Base-by-base conservation (phyloP, 2,888 invertebrate species). In the Agrenia bidenticulata region DNA sequence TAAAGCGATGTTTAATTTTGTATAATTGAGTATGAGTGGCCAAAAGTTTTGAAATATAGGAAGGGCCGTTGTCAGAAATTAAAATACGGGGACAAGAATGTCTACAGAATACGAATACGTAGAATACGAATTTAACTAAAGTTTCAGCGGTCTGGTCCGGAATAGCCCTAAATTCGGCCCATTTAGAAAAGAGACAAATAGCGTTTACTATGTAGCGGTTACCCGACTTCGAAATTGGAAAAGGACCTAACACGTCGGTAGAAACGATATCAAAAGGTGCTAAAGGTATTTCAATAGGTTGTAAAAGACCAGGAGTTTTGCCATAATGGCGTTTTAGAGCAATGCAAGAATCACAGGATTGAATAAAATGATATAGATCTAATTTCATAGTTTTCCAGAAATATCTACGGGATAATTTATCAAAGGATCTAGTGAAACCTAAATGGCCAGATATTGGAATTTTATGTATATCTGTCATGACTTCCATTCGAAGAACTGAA, bases 61-160 rank as follows among this genome's bases (percentile, higher is more conserved):
- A 61, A 1, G 63, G 54, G 1, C 75, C 77, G 23, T 72, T 67
- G 61, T 79, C 78, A 0, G 74, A 64, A 1, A 77, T 57, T 2
- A 79, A 27, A 26, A 64, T 54, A 0, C 50, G 49, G 7, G 75
- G 76, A 7, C 59, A 50, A 1, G 77, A 77, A 65, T 70, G 71
- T 17, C 66, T 63, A 4, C 65, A 58, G 7, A 77, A 63, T 7
- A 77, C 42, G 5, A 73, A 27, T 7, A 64, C 63, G 2, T 70
- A 42, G 11, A 78, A 55, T n/a, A n/a, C n/a, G 2, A 77, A 71
- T 32, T 11, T 4, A 11, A 11, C 32, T 4, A 32, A 4, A 11
- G 32, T 32, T 4, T 32, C 32, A 4, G 79, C 65, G 21, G 53
- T 74, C 13, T 69, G 66, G 51, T 78, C 72, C 2, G 66, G 69